phyloP scores from a whole-genome alignment of 2,113 vertebrate genomes.

The Nerophis ophidion region DNA sequence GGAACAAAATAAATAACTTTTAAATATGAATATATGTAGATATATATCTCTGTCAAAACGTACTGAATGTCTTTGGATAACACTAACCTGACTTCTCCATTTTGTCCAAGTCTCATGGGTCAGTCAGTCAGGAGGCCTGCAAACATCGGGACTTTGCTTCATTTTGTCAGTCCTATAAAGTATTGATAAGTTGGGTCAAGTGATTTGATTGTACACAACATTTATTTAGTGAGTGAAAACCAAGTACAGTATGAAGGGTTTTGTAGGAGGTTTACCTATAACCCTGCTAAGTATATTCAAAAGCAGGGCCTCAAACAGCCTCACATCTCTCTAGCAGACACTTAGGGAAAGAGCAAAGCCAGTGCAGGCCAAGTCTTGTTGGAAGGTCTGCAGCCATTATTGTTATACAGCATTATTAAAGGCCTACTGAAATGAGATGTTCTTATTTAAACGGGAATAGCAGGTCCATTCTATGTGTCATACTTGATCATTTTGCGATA shows the following conservation, averaged over 20 bases:
- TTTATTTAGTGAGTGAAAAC: not conserved
- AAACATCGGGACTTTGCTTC: not conserved
- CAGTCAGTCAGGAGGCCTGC: constrained; percentile 4
- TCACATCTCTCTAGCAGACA: constrained; percentile 67
- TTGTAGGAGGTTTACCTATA: constrained; percentile 72
- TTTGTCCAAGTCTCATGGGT: not conserved
- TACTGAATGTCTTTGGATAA: not conserved
- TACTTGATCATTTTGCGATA: too few species aligned
- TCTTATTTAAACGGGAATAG: accelerated
- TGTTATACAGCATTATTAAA: not conserved
- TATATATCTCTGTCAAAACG: too few species aligned
- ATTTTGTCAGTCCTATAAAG: constrained; percentile 5
- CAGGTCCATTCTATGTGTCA: too few species aligned
- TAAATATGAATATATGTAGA: too few species aligned
- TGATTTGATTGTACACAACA: not conserved
- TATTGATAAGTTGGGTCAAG: not conserved
- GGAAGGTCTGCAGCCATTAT: constrained; percentile 45
- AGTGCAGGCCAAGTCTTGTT: constrained; percentile 54
- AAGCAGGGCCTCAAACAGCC: constrained; percentile 74
- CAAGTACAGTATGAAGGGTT: not conserved
- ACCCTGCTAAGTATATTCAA: constrained; percentile 53
- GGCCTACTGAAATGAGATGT: accelerated
- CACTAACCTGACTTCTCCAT: not conserved
- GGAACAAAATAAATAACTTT: too few species aligned
- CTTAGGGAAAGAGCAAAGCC: constrained; percentile 65